Percentiles rank a stretch among this genome's conserved stretches.
Conservation (phyloP, 2,888 invertebrate genomes). For the Eristalis pertinax region DNA sequence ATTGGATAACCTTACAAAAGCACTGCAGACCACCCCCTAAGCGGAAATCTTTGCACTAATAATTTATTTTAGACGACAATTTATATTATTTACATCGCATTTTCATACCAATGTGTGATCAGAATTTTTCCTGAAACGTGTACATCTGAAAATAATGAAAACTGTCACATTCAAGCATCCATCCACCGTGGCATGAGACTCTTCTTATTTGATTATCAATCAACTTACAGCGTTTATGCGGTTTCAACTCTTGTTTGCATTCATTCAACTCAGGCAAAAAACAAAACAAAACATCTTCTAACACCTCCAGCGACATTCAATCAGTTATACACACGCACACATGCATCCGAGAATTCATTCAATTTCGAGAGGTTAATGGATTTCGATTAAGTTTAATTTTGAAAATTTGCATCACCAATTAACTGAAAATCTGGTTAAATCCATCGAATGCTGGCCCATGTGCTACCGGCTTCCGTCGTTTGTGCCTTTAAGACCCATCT, state of each 20-base stretch:
- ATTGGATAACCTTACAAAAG: too few relatives aligned
- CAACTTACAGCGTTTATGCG: neutral
- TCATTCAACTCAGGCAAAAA: neutral
- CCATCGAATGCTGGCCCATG: constrained; percentile 10
- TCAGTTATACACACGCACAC: neutral
- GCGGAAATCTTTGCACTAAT: too few relatives aligned
- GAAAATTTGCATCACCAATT: constrained; percentile 55
- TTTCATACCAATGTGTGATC: too few relatives aligned
- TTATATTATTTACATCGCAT: too few relatives aligned
- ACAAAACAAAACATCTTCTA: constrained; percentile 1
- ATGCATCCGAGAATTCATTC: constrained; percentile 8
- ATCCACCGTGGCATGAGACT: too few relatives aligned
- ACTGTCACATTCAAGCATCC: too few relatives aligned
- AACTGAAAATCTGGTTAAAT: constrained; percentile 35
- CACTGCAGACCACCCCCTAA: too few relatives aligned
- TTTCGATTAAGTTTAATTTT: constrained; percentile 45
- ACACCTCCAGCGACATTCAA: constrained; percentile 20
- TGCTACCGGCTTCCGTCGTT: constrained; percentile 16
- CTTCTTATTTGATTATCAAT: neutral
- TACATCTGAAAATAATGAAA: neutral
- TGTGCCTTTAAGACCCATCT: constrained; percentile 11
- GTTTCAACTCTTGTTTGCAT: neutral
- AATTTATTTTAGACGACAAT: too few relatives aligned
- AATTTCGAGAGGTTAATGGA: constrained; percentile 39
- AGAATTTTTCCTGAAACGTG: too few relatives aligned